A percentile compares a stretch with the other conserved stretches of the same genome.
Conservation (phyloP, 2,888 invertebrate genomes). For the Papilio demoleus region DNA sequence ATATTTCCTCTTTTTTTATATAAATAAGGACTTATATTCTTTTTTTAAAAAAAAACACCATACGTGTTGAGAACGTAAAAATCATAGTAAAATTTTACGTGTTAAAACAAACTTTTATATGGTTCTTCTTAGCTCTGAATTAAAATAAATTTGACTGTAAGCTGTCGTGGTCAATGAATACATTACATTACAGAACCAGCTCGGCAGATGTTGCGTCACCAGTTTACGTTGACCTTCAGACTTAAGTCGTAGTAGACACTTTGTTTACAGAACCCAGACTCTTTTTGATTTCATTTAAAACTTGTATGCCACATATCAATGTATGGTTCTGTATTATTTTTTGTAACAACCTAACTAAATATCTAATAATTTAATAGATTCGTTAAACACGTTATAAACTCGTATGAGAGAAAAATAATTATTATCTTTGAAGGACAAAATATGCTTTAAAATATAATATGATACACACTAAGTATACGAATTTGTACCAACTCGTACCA, state of each 20-base stretch:
- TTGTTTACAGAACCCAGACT: constrained; percentile 49
- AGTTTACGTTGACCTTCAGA: constrained; percentile 68
- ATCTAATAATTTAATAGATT: background rate
- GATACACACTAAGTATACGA: background rate
- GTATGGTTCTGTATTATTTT: background rate
- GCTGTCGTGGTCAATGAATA: constrained; percentile 65
- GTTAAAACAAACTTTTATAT: background rate
- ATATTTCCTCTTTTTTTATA: too few species aligned
- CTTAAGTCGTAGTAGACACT: constrained; percentile 34
- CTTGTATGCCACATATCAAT: background rate
- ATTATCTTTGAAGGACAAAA: background rate
- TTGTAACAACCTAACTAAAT: background rate
- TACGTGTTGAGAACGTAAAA: background rate
- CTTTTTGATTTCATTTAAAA: constrained; percentile 14
- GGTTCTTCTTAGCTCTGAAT: background rate
- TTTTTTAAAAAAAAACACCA: too few species aligned
- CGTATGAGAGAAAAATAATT: background rate
- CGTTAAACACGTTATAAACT: background rate
- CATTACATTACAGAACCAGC: constrained; percentile 66
- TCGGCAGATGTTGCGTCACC: constrained; percentile 69
- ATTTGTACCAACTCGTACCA: background rate
- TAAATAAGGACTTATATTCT: too few species aligned
- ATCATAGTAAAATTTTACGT: background rate
- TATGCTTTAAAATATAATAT: background rate
- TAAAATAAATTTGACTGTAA: constrained; percentile 16